Evolutionary conservation across 1,140 invertebrate genomes (phyloP).

Genomic region (Heliconius himera): DNA sequence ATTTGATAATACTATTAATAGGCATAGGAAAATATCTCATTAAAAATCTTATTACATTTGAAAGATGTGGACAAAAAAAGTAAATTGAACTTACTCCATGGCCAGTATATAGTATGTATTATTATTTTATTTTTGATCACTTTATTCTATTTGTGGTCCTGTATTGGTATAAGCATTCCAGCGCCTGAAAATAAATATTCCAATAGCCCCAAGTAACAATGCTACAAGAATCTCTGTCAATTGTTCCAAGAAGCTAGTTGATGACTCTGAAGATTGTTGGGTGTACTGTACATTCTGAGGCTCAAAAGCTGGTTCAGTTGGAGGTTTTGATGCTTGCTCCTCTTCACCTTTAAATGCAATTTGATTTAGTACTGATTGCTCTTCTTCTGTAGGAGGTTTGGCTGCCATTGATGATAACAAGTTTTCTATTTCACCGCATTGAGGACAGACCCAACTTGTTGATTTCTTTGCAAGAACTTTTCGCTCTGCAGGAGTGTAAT

Average conservation of each 20-base stretch:
- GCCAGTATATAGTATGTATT: neutral
- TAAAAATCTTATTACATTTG: neutral
- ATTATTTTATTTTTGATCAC: neutral
- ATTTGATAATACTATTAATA: conserved; percentile 7
- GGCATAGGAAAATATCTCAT: neutral
- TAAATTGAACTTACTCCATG: neutral
- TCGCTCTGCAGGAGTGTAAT: conserved; percentile 93
- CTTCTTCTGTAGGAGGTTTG: conserved; percentile 79
- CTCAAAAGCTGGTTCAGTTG: conserved; percentile 57
- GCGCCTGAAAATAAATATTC: conserved; percentile 73
- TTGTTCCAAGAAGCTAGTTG: conserved; percentile 69
- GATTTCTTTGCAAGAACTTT: conserved; percentile 90
- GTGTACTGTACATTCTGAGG: conserved; percentile 42
- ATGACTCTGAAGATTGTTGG: conserved; percentile 62
- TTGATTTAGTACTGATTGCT: conserved; percentile 73
- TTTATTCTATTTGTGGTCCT: conserved; percentile 61
- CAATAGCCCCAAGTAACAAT: conserved; percentile 66
- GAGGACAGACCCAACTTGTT: conserved; percentile 82
- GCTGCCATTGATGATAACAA: conserved; percentile 77
- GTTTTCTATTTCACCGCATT: conserved; percentile 82
- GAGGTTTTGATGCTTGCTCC: conserved; percentile 63
- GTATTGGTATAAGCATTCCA: conserved; percentile 59
- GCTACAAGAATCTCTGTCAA: conserved; percentile 71
- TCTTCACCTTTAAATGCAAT: conserved; percentile 78
- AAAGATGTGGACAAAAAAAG: neutral